Percentiles rank a stretch among this genome's conserved stretches.
These are phyloP conservation scores for Etheostoma spectabile DNA, from an alignment of 2,113 vertebrate genomes.

Conservation along the genomic window DNA sequence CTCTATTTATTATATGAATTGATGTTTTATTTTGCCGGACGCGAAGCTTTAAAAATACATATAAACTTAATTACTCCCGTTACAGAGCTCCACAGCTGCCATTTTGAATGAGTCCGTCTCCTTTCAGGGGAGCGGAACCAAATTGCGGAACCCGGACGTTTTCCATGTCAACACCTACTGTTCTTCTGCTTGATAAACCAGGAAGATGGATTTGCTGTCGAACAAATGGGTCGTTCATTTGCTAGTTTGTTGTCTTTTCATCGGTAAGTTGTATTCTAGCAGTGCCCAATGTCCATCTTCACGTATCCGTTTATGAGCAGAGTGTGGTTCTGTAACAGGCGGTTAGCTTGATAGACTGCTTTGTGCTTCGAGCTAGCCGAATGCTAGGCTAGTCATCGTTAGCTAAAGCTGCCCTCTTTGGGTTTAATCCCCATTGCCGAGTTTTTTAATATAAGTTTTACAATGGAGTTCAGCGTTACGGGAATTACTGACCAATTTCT, in stretches of 20 bases:
- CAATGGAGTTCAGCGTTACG: fast-evolving
- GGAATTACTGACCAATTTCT: fast-evolving
- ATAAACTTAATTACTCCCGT: not conserved
- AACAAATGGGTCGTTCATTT: constrained; percentile 63
- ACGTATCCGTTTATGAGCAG: not conserved
- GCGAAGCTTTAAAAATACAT: not conserved
- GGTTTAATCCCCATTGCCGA: not conserved
- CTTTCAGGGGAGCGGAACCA: constrained; percentile 46
- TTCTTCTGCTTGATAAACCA: constrained; percentile 73
- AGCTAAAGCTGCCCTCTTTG: constrained; percentile 21
- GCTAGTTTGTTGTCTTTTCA: constrained; percentile 59
- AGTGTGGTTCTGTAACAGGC: not conserved
- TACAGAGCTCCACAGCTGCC: not conserved
- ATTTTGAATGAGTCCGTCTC: constrained; percentile 25
- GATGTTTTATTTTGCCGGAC: not conserved
- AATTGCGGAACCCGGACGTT: constrained; percentile 68
- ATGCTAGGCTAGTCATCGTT: constrained; percentile 65
- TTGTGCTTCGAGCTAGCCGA: constrained; percentile 59
- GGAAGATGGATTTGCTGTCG: constrained; percentile 82
- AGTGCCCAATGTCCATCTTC: fast-evolving
- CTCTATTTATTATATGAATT: too few relatives aligned
- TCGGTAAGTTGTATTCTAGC: constrained; percentile 64
- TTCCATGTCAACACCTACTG: constrained; percentile 65
- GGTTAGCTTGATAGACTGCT: constrained; percentile 39
- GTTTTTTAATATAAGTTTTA: constrained; percentile 11